Conservation (phyloP, 2,797 vertebrate genomes). For the Psittacula echo region DNA sequence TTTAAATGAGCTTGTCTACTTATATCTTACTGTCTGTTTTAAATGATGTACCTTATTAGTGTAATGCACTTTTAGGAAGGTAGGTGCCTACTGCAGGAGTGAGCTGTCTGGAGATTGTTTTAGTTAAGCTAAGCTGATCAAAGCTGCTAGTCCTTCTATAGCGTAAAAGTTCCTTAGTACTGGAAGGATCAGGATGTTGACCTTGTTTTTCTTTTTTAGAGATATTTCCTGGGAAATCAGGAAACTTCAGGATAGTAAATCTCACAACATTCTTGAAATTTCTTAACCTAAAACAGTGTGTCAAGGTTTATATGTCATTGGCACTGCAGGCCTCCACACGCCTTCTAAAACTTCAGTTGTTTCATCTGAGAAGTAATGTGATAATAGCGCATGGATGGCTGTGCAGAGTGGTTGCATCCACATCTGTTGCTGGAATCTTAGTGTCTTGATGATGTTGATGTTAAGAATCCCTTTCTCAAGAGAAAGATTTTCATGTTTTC, state of each 20-base stretch:
- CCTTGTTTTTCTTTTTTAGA: neutral
- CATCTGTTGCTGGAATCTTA: neutral
- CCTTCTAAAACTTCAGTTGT: neutral
- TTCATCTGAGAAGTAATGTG: neutral
- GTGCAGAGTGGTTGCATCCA: neutral
- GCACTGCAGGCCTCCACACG: fast-evolving
- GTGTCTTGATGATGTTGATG: neutral
- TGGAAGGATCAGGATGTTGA: neutral
- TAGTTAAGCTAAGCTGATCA: neutral
- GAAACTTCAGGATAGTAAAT: neutral
- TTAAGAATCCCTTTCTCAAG: neutral
- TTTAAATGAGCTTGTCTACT: neutral
- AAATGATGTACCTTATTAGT: neutral
- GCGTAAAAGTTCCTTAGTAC: neutral
- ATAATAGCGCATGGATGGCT: neutral
- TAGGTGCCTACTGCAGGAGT: neutral
- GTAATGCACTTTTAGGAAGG: neutral
- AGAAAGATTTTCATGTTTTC: neutral
- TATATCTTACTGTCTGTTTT: neutral
- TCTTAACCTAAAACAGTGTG: neutral
- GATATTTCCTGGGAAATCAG: neutral
- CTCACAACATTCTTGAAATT: neutral
- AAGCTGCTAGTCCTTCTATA: neutral
- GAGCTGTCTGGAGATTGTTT: neutral
- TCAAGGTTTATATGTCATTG: neutral